Conservation (phyloP, 2,113 vertebrate genomes). For the Pterocles gutturalis region DNA sequence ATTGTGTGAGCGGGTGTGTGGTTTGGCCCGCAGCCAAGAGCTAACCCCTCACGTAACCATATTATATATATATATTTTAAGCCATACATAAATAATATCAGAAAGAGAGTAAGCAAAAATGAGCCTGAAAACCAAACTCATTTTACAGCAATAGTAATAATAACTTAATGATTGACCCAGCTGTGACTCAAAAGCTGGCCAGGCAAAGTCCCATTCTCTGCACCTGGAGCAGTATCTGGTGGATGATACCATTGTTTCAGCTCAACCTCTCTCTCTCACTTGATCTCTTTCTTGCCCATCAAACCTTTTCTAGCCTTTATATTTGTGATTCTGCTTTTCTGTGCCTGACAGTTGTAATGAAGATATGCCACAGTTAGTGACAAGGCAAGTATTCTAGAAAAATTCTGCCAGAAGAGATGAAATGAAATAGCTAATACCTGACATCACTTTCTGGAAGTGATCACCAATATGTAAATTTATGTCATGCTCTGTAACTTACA, state of each 20-base stretch:
- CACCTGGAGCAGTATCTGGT: background rate
- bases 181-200: background rate
- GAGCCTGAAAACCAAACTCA: background rate
- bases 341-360: conserved; percentile 20
- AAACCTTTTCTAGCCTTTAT: conserved; percentile 1
- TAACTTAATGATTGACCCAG: background rate
- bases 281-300: background rate
- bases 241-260: background rate
- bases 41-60: background rate
- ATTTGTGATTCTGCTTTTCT: conserved; percentile 2
- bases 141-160: background rate
- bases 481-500: background rate
- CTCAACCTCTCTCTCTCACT: background rate
- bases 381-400: conserved; percentile 4
- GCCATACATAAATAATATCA: background rate
- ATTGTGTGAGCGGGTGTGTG: too few relatives aligned
- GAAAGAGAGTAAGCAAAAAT: conserved; percentile 3
- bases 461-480: background rate
- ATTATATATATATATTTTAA: background rate
- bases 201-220: background rate
- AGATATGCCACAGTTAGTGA: background rate
- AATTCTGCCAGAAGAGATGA: background rate
- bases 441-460: background rate
- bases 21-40: too few relatives aligned
- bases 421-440: background rate